These are phyloP conservation scores for Hydropotes inermis DNA, from an alignment of 2,113 vertebrate species.

Conservation along the genomic window DNA sequence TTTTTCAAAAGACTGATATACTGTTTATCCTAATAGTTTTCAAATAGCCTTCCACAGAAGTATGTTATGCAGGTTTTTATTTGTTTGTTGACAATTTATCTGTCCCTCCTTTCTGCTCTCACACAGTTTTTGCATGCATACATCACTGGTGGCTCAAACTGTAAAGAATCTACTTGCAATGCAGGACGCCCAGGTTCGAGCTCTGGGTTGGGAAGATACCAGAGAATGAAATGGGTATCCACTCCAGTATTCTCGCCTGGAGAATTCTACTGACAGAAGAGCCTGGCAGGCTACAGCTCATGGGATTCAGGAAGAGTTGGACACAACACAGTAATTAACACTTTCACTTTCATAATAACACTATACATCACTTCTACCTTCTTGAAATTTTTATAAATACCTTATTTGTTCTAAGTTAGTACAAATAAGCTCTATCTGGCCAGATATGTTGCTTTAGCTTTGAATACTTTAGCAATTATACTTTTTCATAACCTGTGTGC, in stretches of 20 bases:
- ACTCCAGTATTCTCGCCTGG: background rate
- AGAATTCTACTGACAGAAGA: background rate
- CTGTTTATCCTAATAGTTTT: background rate
- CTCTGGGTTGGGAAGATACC: background rate
- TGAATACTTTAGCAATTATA: background rate
- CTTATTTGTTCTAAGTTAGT: background rate
- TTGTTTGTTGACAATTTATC: background rate
- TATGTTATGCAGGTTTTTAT: accelerated
- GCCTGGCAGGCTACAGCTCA: background rate
- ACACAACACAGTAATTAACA: background rate
- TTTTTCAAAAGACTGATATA: background rate
- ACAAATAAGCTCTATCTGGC: background rate
- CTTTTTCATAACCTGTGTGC: background rate
- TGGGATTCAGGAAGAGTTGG: background rate
- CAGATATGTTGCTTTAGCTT: background rate
- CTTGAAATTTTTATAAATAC: background rate
- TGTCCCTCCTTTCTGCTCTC: background rate
- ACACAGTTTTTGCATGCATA: background rate
- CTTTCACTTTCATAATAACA: background rate
- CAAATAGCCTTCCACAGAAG: background rate
- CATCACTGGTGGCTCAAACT: background rate
- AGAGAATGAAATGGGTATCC: background rate
- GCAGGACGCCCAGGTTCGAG: background rate
- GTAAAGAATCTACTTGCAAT: background rate
- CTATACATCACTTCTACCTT: background rate